These are phyloP conservation scores for Sebastes elongatus DNA, from an alignment of 2,797 vertebrate species.

Conservation along the genomic window DNA sequence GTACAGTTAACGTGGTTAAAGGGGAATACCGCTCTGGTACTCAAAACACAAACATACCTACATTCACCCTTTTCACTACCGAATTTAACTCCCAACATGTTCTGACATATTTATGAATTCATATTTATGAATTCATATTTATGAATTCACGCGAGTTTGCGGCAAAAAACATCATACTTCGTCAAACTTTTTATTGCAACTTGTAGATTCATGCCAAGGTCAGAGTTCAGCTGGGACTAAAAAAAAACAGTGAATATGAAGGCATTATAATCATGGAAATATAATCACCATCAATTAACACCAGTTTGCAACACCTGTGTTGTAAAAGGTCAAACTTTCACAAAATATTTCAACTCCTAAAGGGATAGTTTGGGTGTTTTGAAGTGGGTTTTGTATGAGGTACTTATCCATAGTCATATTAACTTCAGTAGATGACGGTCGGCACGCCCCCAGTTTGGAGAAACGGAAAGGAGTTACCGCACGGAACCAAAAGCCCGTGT, in stretches of 20 bases:
- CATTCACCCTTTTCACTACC: neutral
- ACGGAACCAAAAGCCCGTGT: too few relatives aligned
- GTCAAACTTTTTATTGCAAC: neutral
- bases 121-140: neutral
- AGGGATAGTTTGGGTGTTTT: too few relatives aligned
- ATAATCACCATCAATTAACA: too few relatives aligned
- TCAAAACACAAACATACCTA: neutral
- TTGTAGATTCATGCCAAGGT: neutral
- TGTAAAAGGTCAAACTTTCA: too few relatives aligned
- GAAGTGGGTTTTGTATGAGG: too few relatives aligned
- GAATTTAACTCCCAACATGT: neutral
- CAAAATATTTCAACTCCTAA: neutral
- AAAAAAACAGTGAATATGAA: neutral
- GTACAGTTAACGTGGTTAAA: neutral
- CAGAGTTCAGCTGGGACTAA: neutral
- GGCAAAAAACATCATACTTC: neutral
- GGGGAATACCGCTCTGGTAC: conserved; percentile 1
- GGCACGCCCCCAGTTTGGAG: too few relatives aligned
- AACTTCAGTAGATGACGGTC: fast-evolving
- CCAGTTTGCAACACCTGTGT: too few relatives aligned
- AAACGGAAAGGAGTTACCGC: fast-evolving
- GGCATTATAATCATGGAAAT: too few relatives aligned
- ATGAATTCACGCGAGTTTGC: neutral
- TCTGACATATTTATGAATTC: neutral
- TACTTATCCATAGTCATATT: too few relatives aligned